These are phyloP conservation scores for Morpho deidamia DNA, from an alignment of 2,888 invertebrate species.

Conservation along the genomic window DNA sequence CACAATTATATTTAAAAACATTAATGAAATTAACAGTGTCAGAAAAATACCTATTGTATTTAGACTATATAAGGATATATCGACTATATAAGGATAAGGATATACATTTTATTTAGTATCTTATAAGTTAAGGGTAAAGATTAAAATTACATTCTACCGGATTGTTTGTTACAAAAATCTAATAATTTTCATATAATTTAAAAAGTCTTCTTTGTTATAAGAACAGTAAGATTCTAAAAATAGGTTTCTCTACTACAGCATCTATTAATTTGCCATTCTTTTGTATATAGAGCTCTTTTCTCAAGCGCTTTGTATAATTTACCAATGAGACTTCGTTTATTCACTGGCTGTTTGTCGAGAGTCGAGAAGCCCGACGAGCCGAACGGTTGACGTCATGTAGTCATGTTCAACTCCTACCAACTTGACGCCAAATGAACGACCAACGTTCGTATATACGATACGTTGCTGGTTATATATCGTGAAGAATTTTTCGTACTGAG, in stretches of 20 bases:
- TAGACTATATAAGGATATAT: too few relatives aligned
- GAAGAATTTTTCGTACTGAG: constrained; percentile 16
- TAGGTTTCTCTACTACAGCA: not conserved
- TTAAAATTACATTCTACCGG: too few relatives aligned
- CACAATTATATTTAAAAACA: too few relatives aligned
- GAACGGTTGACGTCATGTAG: constrained; percentile 74
- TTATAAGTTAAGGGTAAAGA: too few relatives aligned
- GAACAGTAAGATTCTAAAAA: not conserved
- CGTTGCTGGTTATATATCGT: constrained; percentile 42
- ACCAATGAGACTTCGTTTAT: constrained; percentile 60
- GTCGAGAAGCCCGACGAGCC: constrained; percentile 72
- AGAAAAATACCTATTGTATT: too few relatives aligned
- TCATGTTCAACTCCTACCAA: constrained; percentile 62
- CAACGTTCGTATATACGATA: constrained; percentile 28
- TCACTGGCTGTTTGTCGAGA: constrained; percentile 65
- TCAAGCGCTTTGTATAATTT: constrained; percentile 52
- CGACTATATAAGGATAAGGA: too few relatives aligned
- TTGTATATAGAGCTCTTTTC: constrained; percentile 38
- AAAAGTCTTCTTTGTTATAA: too few relatives aligned
- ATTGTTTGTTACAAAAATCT: too few relatives aligned
- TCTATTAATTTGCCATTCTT: not conserved
- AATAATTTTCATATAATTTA: too few relatives aligned
- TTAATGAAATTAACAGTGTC: too few relatives aligned
- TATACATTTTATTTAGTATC: too few relatives aligned
- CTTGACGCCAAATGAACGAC: constrained; percentile 18